These are phyloP conservation scores for Holcopasites calliopsidis DNA, from an alignment of 1,140 invertebrate genomes.

Conservation along the genomic window DNA sequence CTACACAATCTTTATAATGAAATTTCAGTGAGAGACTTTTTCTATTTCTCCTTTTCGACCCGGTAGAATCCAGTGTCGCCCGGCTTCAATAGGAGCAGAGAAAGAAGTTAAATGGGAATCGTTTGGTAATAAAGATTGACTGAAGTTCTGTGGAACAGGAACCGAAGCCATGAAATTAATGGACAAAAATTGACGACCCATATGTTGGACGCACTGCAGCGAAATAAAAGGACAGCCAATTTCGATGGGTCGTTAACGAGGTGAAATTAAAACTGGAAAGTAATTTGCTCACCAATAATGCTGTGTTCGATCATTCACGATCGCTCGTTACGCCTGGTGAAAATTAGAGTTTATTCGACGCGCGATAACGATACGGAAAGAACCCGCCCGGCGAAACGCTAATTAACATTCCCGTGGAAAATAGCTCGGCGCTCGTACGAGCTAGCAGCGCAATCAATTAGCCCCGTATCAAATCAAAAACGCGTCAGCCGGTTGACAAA, in stretches of 20 bases:
- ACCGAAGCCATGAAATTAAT: conserved; percentile 2
- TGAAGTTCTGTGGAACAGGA: conserved; percentile 18
- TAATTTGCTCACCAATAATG: background rate
- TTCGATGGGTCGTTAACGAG: no score
- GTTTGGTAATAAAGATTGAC: conserved; percentile 13
- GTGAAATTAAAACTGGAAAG: background rate
- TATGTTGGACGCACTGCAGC: background rate
- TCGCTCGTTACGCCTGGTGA: background rate
- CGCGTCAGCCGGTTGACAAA: background rate
- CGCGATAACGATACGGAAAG: background rate
- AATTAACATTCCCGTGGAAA: conserved; percentile 4
- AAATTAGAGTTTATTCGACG: conserved; percentile 6
- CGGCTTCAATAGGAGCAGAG: no score
- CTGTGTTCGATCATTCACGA: background rate
- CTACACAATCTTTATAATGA: no score
- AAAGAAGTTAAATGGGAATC: conserved; percentile 4
- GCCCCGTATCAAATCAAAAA: background rate
- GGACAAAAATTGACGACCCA: conserved; percentile 4
- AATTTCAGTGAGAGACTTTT: background rate
- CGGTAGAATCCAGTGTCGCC: no score
- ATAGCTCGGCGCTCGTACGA: background rate
- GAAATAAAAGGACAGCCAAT: conserved; percentile 8
- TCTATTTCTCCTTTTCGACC: background rate
- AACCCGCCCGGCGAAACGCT: background rate
- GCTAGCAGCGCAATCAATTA: background rate